Percentiles rank a stretch among this genome's conserved stretches.
Evolutionary conservation across 1,140 invertebrate genomes (phyloP).

Genomic region (Pogonognathellus flavescens): DNA sequence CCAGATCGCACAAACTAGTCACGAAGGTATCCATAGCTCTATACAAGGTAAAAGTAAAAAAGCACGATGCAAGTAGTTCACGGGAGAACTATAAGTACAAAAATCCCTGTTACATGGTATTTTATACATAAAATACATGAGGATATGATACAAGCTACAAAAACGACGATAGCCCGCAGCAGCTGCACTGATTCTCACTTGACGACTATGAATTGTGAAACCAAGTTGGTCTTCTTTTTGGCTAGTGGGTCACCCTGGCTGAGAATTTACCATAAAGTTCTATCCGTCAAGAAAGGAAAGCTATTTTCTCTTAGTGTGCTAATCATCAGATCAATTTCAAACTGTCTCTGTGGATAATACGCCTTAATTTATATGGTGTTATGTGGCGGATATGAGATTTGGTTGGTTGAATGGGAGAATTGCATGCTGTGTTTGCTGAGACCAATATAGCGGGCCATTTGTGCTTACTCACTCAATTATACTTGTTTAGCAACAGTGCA

Average conservation of each 20-base stretch:
- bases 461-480: constrained; percentile 50
- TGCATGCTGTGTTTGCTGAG: constrained; percentile 12
- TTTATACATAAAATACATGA: too few relatives aligned
- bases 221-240: background rate
- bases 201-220: constrained; percentile 31
- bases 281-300: background rate
- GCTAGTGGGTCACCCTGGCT: constrained; percentile 18
- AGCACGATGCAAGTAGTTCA: too few relatives aligned
- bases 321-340: constrained; percentile 26
- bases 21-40: too few relatives aligned
- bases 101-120: too few relatives aligned
- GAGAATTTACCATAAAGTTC: background rate
- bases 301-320: background rate
- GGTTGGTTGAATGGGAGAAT: constrained; percentile 14
- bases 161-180: constrained; percentile 10
- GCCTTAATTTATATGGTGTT: background rate
- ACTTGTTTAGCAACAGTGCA: constrained; percentile 39
- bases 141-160: background rate
- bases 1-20: too few relatives aligned
- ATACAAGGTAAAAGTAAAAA: too few relatives aligned
- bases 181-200: constrained; percentile 41
- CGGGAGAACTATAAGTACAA: too few relatives aligned
- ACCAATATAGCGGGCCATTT: constrained; percentile 18
- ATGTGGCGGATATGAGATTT: constrained; percentile 31
- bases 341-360: background rate